Evolutionary conservation across 1,140 invertebrate genomes (phyloP).

Genomic region (Asbolus verrucosus): DNA sequence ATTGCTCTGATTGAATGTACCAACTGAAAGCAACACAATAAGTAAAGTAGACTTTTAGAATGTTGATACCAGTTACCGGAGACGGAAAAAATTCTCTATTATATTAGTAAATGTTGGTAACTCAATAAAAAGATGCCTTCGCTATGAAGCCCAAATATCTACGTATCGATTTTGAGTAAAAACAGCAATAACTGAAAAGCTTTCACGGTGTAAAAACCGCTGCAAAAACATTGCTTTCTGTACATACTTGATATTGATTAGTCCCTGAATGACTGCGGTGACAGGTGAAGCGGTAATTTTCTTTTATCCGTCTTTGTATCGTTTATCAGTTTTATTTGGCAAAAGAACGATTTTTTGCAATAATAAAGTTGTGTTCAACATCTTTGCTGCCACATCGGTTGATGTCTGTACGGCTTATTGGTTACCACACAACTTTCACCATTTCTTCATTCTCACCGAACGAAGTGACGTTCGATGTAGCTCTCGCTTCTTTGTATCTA

Average conservation of each 20-base stretch:
- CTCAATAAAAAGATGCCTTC: slow-evolving; percentile 4
- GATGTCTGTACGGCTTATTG: too few relatives aligned
- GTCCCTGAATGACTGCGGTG: background rate
- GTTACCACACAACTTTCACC: too few relatives aligned
- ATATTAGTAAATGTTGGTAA: too few relatives aligned
- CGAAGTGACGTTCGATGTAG: background rate
- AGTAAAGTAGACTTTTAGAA: too few relatives aligned
- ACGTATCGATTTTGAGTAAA: slow-evolving; percentile 3
- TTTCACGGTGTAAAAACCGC: background rate
- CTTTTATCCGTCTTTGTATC: background rate
- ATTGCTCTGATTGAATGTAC: too few relatives aligned
- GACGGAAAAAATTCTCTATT: too few relatives aligned
- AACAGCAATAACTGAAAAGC: background rate
- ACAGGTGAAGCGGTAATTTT: slow-evolving; percentile 4
- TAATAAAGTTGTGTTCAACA: background rate
- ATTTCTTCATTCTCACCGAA: background rate
- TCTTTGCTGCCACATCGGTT: too few relatives aligned
- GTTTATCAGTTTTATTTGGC: background rate
- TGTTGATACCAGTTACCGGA: too few relatives aligned
- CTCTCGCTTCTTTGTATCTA: too few relatives aligned
- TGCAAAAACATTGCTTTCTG: slow-evolving; percentile 1
- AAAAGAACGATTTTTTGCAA: background rate
- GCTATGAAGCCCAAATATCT: background rate
- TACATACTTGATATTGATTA: slow-evolving; percentile 3
- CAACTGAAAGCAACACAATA: too few relatives aligned